Base-by-base conservation (phyloP, 1,140 invertebrate species). In the Elysia chlorotica region DNA sequence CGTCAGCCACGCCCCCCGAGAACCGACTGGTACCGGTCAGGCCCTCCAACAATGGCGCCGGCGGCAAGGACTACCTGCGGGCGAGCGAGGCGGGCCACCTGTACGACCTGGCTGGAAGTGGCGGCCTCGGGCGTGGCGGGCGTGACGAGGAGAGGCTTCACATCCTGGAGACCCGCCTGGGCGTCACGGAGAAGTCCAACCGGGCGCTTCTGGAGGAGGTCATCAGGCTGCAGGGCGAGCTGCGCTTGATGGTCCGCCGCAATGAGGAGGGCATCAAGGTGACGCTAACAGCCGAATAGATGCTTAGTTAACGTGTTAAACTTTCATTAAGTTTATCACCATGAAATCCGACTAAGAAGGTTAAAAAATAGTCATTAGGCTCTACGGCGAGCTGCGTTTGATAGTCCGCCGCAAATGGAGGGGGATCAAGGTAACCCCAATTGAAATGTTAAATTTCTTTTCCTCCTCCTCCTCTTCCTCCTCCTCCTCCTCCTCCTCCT, bases 191-290 rank as follows among this genome's bases (percentile, higher is more conserved):
- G 41, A 48, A 48, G 41, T 48, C 41, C 41, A 48, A 48, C n/a
- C 10, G 41, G 41, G 41, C 41, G 41, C 41, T 48, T n/a, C 74
- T 88, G n/a, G 86, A 87, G 71, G 87, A 88, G 74, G 86, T 88
- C 30, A 77, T 88, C 4, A 79, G 86, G 14, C 75, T 88, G 54
- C 87, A 88, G 67, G 82, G 76, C 74, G 87, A 88, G 54, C 73
- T 87, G n/a, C 78, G 83, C 54, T 71, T 74, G 17, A 75, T 76
- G 14, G 73, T 83, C 17, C 77, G 80, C 19, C 72, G 79, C 48
- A 87, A 82, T 81, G 85, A 87, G 38, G 82, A 86, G 25, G 72
- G 48, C n/a, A 73, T 76, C 28, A 71, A 71, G 59, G 69, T 71
- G 61, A 14, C 25, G 14, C n/a, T n/a, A n/a, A n/a, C n/a, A n/a